phyloP scores from a whole-genome alignment of 30 jellyfish, hydroid and myxozoan genomes.

The Aurelia sp. region DNA sequence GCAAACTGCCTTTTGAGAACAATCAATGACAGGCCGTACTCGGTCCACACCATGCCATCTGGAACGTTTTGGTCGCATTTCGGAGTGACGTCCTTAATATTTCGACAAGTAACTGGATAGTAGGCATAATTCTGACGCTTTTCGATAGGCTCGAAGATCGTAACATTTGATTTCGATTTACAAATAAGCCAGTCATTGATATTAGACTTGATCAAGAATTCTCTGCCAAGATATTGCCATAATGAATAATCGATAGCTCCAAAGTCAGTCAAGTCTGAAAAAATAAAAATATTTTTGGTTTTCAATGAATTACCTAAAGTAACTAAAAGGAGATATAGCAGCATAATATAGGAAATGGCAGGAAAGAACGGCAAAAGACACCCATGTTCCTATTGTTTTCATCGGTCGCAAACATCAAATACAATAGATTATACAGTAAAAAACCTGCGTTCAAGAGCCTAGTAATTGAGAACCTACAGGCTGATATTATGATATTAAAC shows the following conservation, averaged over 20 bases:
- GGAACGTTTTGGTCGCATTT: slow-evolving; percentile 78
- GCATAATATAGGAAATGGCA: too few species aligned
- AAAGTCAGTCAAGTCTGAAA: slow-evolving; percentile 50
- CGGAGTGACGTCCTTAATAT: slow-evolving; percentile 75
- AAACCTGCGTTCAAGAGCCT: too few species aligned
- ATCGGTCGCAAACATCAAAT: too few species aligned
- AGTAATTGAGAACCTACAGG: too few species aligned
- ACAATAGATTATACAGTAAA: too few species aligned
- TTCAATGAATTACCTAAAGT: too few species aligned
- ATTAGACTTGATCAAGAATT: slow-evolving; percentile 75
- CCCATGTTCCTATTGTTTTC: too few species aligned
- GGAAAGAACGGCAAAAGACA: too few species aligned
- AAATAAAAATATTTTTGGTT: not conserved
- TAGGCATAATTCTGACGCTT: slow-evolving; percentile 41
- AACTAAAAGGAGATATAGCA: too few species aligned
- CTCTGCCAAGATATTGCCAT: slow-evolving; percentile 89
- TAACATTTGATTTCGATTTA: slow-evolving; percentile 66
- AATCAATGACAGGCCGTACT: slow-evolving; percentile 75
- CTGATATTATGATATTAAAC: too few species aligned
- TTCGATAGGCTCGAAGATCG: slow-evolving; percentile 69
- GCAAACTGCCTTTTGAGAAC: slow-evolving; percentile 53
- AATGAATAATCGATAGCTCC: slow-evolving; percentile 82
- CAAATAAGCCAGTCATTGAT: slow-evolving; percentile 84
- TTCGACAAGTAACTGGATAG: slow-evolving; percentile 58
- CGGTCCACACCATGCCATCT: slow-evolving; percentile 83